Base-by-base conservation (phyloP, 2,797 vertebrate species). In the Distichodus sexfasciatus region DNA sequence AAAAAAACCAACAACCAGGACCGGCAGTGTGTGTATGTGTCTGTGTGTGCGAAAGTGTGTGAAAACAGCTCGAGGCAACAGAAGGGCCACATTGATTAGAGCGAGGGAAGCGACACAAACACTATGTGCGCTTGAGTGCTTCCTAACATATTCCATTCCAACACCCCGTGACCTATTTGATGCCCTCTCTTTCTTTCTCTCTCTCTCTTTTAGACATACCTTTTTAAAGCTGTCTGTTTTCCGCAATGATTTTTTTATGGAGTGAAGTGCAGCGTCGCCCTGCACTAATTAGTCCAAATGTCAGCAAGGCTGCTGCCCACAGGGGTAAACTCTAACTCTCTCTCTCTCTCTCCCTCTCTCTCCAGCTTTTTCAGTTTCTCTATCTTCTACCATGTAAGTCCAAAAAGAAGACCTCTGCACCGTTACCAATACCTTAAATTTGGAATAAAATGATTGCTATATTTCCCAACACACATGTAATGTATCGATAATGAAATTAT, bases 221-320 rank as follows among this genome's bases (percentile, higher is more conserved):
- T 35, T 47, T 70, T 23, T 58, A 48, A 63, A 64, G 31, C 51
- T 12, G 23, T 48, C 41, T 64, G 60, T 58, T 57, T 71, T 64
- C 51, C 3, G 41, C 50, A 76, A 66, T 63, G 57, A 72, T 58
- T 60, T 60, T 59, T 66, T 59, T 64, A 61, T 48, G 21, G 26
- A 71, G n/a, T 71, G 24, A 38, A 60, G 40, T 44, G 67, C 51
- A 43, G 35, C 40, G 41, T 36, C 9, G 35, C 1, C 9, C 6
- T 70, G 46, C 50, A 76, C 63, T 71, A 60, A 74, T 71, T 53
- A 71, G 46, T 62, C 53, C 67, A 77, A 71, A 77, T 71, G 58
- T 64, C 64, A 68, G 28, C 51, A 44, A 31, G 63, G 40, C 58
- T 40, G 47, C 51, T 12, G 26, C 40, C 67, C 67, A 19, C 63